Base-by-base conservation (phyloP, 2,113 vertebrate species). In the Craseonycteris thonglongyai region DNA sequence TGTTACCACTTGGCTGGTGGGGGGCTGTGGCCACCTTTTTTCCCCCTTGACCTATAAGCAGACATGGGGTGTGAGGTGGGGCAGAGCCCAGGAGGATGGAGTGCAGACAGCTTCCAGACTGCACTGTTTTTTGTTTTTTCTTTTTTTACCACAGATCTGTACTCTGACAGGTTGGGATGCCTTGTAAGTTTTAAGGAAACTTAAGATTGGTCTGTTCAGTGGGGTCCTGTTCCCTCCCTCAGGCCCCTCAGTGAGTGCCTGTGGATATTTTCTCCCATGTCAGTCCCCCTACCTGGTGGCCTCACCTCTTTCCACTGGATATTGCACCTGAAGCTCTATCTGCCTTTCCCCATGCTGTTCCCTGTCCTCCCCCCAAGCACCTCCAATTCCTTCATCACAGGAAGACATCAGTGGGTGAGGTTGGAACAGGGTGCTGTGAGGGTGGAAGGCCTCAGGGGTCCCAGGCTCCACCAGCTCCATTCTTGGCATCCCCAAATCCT, bases 31-130 rank as follows among this genome's bases (percentile, higher is more conserved):
- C 40, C 6, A 24, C 38, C 51, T 38, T 58, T 51, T 11, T 56
- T 3, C 30, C n/a, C 30, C 11, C 58, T 49, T 19, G 1, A 91
- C 88, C 97, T 95, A 63, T 33, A 33, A 74, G 65, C 61, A 88
- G 74, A 95, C 15, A 30, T 0, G 6, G 72, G 16, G 33, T 51
- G 6, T 21, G 18, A 28, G 68, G 63, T 33, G 24, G 38, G 42
- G 24, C 68, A 13, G 21, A n/a, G 59, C 19, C 54, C 56, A 71
- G 42, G 47, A 82, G 24, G 26, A 15, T 1, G 9, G 56, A 22
- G 30, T 10, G 1, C 3, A 3, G 22, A 24, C 12, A 26, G 28
- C 33, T 49, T 51, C 35, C 38, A 47, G 15, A 7, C 2, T 0
- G 5, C 42, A 66, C 7, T 22, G 49, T 66, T 68, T 42, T n/a